A percentile compares a stretch with the other conserved stretches of the same genome.
Conservation (phyloP, 2,797 vertebrate genomes). For the Chelonia mydas region DNA sequence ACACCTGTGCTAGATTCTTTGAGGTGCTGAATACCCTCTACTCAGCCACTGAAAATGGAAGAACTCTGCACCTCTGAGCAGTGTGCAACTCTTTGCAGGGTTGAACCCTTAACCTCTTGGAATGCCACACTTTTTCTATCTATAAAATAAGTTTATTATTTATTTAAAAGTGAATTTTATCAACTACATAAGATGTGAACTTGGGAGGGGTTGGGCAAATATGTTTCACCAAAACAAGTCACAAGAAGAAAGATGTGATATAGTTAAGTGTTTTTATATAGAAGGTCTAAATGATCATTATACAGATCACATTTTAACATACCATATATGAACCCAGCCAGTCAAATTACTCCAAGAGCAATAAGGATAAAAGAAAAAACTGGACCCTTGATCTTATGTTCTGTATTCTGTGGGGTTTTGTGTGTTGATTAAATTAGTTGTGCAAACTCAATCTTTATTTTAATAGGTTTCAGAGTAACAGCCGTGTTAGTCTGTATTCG, state of each 20-base stretch:
- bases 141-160: neutral
- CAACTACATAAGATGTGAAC: neutral
- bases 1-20: neutral
- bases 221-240: neutral
- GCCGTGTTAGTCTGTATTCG: no score
- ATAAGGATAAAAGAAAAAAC: neutral
- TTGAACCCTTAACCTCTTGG: neutral
- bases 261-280: neutral
- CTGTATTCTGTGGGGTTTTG: accelerated
- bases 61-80: neutral
- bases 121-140: neutral
- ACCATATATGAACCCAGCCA: neutral
- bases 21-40: neutral
- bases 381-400: neutral
- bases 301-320: neutral
- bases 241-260: neutral
- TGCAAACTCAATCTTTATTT: neutral
- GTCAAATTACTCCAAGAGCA: neutral
- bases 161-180: neutral
- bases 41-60: neutral
- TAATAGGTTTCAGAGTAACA: no score
- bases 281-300: accelerated
- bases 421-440: neutral
- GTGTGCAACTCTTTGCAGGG: neutral
- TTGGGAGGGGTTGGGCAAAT: neutral